phyloP scores from a whole-genome alignment of 2,797 vertebrate genomes.

The Enteromius radiatus region DNA sequence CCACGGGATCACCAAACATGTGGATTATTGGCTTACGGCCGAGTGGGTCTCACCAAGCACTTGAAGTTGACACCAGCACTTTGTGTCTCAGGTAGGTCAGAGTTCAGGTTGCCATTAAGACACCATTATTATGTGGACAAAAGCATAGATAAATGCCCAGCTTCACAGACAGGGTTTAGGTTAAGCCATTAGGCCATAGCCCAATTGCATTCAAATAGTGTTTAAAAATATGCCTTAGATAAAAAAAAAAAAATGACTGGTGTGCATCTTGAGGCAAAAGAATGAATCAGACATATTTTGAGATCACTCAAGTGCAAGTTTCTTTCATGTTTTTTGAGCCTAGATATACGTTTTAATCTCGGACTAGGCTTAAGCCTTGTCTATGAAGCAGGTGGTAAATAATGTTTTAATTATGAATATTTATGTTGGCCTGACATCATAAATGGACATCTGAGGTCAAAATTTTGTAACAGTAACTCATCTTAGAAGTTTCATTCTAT shows the following conservation, averaged over 20 bases:
- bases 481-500: not conserved
- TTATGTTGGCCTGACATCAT: not conserved
- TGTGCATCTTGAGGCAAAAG: not conserved
- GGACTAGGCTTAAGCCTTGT: not conserved
- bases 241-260: not conserved
- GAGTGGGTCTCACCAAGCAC: not conserved
- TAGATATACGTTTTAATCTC: not conserved
- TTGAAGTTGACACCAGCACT: constrained; percentile 5
- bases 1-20: not conserved
- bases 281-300: not conserved
- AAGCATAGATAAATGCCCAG: not conserved
- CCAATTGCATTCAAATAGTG: not conserved
- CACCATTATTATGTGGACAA: constrained; percentile 1
- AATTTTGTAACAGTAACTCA: not conserved
- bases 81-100: constrained; percentile 33
- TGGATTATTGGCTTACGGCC: constrained; percentile 26
- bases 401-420: no score
- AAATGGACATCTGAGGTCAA: not conserved
- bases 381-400: not conserved
- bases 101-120: constrained; percentile 8
- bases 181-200: not conserved
- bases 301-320: not conserved
- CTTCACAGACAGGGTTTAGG: not conserved
- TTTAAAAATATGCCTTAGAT: no score
- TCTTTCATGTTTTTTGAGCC: not conserved